Percentiles rank a stretch among this genome's conserved stretches.
These are phyloP conservation scores for Sebastiscus tertius DNA, from an alignment of 2,797 vertebrate species.

Conservation along the genomic window DNA sequence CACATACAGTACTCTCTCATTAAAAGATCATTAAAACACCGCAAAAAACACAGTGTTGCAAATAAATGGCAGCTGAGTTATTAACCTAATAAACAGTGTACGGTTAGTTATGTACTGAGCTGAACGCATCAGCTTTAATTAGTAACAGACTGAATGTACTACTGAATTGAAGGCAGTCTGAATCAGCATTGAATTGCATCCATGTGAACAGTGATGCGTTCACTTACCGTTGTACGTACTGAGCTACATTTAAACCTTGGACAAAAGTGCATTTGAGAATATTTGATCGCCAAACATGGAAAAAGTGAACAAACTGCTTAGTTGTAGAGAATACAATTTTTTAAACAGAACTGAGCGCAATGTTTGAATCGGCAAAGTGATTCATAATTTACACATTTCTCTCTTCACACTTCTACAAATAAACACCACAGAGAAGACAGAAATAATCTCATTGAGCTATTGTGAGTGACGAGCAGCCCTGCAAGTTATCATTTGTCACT, in stretches of 20 bases:
- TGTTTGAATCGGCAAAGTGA: neutral
- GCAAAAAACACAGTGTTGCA: neutral
- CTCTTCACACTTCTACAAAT: neutral
- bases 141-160: neutral
- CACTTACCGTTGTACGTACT: neutral
- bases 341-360: neutral
- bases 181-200: neutral
- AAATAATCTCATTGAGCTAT: neutral
- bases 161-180: neutral
- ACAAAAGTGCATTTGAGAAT: neutral
- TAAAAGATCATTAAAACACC: neutral
- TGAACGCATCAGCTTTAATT: neutral
- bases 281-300: neutral
- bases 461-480: neutral
- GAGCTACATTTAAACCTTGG: neutral
- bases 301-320: neutral
- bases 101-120: neutral
- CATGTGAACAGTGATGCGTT: neutral
- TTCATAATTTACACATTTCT: neutral
- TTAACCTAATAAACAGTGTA: neutral
- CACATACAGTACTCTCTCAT: neutral
- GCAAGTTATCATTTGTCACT: neutral
- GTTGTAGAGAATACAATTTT: neutral
- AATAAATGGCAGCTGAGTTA: neutral
- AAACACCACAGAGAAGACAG: neutral